Evolutionary conservation across 35 echinoderm and acorn worm species (phyloP).

Genomic region (Acanthaster planci): DNA sequence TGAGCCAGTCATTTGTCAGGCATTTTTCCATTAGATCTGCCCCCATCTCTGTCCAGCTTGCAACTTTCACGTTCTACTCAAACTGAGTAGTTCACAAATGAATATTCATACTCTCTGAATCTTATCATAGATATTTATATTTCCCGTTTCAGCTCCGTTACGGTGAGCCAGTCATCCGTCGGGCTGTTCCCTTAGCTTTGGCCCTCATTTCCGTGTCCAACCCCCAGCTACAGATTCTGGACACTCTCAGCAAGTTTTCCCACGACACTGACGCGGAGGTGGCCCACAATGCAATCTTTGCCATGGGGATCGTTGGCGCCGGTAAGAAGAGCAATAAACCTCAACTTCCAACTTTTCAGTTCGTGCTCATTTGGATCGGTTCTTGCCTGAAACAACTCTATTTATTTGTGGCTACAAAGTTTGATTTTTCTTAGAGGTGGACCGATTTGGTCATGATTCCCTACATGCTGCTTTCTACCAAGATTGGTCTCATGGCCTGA

Average conservation of each 20-base stretch:
- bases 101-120: conserved; percentile 18
- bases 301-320: conserved; percentile 97
- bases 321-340: conserved; percentile 45
- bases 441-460: too few relatives aligned
- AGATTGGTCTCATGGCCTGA: too few relatives aligned
- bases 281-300: conserved; percentile 98
- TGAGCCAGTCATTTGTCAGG: conserved; percentile 83
- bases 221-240: conserved; percentile 93
- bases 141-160: conserved; percentile 72
- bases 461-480: too few relatives aligned
- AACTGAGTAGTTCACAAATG: conserved; percentile 95
- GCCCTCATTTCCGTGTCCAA: conserved; percentile 93
- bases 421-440: too few relatives aligned
- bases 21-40: conserved; percentile 83
- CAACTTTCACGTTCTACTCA: conserved; percentile 94
- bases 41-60: conserved; percentile 89
- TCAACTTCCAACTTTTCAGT: not conserved
- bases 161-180: conserved; percentile 92
- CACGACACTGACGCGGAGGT: conserved; percentile 95
- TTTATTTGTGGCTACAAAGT: too few relatives aligned
- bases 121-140: not conserved
- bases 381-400: too few relatives aligned
- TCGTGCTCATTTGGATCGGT: too few relatives aligned
- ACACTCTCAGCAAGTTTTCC: conserved; percentile 98
- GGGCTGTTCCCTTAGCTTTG: conserved; percentile 83